Percentiles rank a stretch among this genome's conserved stretches.
phyloP scores from a whole-genome alignment of 2,797 vertebrate species.

The Acanthiza pusilla region DNA sequence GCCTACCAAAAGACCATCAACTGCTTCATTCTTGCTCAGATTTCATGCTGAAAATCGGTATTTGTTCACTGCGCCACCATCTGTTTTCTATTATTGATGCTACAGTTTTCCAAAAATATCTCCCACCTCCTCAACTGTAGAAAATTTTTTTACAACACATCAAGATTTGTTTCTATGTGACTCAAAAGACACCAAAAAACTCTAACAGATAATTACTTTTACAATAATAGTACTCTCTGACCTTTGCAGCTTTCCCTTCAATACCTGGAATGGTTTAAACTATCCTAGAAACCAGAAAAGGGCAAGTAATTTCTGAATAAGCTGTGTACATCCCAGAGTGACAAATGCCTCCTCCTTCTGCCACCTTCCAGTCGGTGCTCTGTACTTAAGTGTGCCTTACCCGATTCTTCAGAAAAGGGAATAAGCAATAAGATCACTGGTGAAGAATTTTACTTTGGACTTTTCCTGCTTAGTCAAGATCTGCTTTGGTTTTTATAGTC shows the following conservation, averaged over 20 bases:
- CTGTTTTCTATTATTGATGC: background rate
- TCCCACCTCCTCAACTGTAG: background rate
- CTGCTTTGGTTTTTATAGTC: background rate
- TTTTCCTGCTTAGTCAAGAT: background rate
- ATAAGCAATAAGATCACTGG: background rate
- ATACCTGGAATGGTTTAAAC: background rate
- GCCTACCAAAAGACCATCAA: background rate
- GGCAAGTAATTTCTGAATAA: background rate
- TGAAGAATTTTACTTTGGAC: background rate
- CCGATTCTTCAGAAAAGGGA: background rate
- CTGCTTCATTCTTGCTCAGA: background rate
- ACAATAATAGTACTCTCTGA: background rate
- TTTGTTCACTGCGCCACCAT: background rate
- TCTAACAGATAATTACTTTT: background rate
- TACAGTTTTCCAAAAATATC: background rate
- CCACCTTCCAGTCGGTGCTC: background rate
- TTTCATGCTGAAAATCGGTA: background rate
- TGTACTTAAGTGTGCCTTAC: background rate
- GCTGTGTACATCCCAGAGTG: background rate
- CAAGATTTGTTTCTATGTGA: background rate
- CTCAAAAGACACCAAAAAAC: background rate
- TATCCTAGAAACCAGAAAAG: background rate
- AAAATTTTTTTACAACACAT: background rate
- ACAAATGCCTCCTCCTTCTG: background rate
- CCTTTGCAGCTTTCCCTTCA: background rate